These are phyloP conservation scores for Sylvietta virens DNA, from an alignment of 2,113 vertebrate species.

Conservation along the genomic window DNA sequence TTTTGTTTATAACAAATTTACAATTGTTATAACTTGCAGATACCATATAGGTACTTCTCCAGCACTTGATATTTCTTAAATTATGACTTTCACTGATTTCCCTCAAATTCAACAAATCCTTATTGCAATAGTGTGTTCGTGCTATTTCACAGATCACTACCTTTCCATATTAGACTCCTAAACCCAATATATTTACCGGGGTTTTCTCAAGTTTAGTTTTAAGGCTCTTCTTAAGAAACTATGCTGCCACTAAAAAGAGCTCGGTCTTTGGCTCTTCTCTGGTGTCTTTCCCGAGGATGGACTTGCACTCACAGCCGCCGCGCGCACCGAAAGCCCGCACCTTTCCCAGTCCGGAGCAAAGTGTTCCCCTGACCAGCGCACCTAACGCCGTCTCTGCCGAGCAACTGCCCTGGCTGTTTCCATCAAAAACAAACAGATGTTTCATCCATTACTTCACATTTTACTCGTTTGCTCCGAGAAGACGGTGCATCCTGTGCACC, in stretches of 20 bases:
- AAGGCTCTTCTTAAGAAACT: not conserved
- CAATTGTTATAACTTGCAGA: not conserved
- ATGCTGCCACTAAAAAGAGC: not conserved
- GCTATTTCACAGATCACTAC: not conserved
- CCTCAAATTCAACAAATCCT: not conserved
- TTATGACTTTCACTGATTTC: not conserved
- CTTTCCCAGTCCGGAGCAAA: not conserved
- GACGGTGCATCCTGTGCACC: not conserved
- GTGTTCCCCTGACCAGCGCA: accelerated
- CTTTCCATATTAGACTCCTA: not conserved
- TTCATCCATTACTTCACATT: not conserved
- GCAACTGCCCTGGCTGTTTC: not conserved
- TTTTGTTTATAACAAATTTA: not conserved
- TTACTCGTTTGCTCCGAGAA: not conserved
- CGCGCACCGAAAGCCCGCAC: accelerated
- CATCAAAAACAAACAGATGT: not conserved
- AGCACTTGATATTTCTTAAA: not conserved
- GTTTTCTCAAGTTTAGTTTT: not conserved
- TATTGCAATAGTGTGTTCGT: not conserved
- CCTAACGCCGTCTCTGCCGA: accelerated
- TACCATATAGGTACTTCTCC: not conserved
- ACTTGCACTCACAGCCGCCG: accelerated
- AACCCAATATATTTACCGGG: accelerated
- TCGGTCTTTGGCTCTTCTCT: too few species aligned
- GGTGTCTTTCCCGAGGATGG: not conserved